Conservation (phyloP, 2,888 invertebrate species). For the Dryococelus australis region DNA sequence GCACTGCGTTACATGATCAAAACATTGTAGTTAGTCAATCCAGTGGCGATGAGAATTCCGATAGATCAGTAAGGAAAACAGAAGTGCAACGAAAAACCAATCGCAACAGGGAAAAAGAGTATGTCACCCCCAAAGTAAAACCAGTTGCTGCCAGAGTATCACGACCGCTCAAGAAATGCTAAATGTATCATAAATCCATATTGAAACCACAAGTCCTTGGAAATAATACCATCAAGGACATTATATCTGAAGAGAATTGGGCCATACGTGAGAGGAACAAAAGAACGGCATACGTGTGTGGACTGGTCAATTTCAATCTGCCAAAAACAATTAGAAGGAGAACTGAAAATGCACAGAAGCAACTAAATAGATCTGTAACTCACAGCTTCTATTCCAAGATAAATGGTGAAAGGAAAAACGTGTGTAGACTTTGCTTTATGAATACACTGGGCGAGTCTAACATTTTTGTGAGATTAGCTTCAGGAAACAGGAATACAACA, state of each 20-base stretch:
- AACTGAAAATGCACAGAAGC: conserved; percentile 26
- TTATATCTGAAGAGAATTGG: conserved; percentile 23
- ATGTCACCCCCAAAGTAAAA: conserved; percentile 30
- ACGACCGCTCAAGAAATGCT: conserved; percentile 8
- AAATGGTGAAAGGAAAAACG: conserved; percentile 31
- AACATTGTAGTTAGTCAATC: background rate
- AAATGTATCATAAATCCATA: background rate
- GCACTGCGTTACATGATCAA: too few relatives aligned
- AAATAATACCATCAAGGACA: conserved; percentile 4
- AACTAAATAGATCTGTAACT: conserved; percentile 27
- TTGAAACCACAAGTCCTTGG: conserved; percentile 16
- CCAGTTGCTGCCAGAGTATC: conserved; percentile 23
- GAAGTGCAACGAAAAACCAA: conserved; percentile 19
- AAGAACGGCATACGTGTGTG: conserved; percentile 27
- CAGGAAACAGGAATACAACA: background rate
- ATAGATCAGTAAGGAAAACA: background rate
- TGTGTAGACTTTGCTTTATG: background rate
- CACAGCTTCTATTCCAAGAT: conserved; percentile 27
- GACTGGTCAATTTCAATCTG: background rate
- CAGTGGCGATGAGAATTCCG: background rate
- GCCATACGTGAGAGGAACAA: conserved; percentile 27
- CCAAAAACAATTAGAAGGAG: conserved; percentile 18
- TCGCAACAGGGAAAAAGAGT: conserved; percentile 27
- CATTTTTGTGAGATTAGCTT: conserved; percentile 22
- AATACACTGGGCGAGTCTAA: background rate